A percentile compares a stretch with the other conserved stretches of the same genome.
These are phyloP conservation scores for Lasioglossum baleicum DNA, from an alignment of 1,140 invertebrate genomes.

Conservation along the genomic window DNA sequence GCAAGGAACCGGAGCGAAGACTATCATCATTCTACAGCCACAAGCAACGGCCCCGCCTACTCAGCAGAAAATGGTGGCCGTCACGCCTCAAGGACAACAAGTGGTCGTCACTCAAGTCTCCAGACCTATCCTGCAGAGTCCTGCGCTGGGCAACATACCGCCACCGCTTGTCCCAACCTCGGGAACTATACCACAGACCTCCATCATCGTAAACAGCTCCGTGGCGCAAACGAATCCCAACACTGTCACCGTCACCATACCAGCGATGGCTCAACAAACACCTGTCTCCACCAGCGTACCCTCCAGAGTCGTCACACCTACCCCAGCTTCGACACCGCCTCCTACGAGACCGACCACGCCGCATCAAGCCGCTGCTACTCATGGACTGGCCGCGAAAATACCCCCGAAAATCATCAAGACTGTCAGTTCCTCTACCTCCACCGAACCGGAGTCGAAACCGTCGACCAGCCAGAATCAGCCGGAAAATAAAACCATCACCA, in stretches of 20 bases:
- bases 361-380: constrained; percentile 69
- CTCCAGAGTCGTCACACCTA: constrained; percentile 74
- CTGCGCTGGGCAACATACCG: constrained; percentile 76
- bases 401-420: constrained; percentile 66
- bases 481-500: constrained; percentile 75
- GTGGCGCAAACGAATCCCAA: constrained; percentile 67
- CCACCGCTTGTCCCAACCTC: constrained; percentile 77
- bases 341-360: constrained; percentile 77
- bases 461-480: constrained; percentile 71
- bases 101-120: constrained; percentile 82
- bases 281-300: constrained; percentile 74
- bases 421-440: constrained; percentile 70
- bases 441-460: constrained; percentile 68
- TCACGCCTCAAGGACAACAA: constrained; percentile 85
- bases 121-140: constrained; percentile 80
- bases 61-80: constrained; percentile 82
- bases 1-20: constrained; percentile 84
- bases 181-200: constrained; percentile 75
- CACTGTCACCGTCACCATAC: constrained; percentile 67
- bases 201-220: constrained; percentile 76
- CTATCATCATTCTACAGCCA: constrained; percentile 87
- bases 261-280: constrained; percentile 69
- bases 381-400: constrained; percentile 50
- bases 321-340: constrained; percentile 75
- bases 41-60: constrained; percentile 76